These are phyloP conservation scores for Caradrina kadenii DNA, from an alignment of 2,888 invertebrate species.

Conservation along the genomic window DNA sequence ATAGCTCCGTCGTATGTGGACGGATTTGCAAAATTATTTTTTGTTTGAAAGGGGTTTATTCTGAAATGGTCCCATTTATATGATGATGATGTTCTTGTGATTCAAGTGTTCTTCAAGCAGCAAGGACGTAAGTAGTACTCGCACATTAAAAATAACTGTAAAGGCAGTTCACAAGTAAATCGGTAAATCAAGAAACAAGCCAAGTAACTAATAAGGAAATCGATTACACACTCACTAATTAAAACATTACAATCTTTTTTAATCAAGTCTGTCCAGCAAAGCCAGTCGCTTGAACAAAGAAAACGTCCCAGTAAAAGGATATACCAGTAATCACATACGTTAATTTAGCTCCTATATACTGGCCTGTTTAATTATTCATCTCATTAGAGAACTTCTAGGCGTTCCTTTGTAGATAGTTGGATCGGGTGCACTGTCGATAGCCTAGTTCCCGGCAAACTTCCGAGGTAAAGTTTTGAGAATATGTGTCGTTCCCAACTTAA, in stretches of 20 bases:
- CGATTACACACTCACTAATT: conserved; percentile 32
- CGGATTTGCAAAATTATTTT: too few species aligned
- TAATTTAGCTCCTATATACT: conserved; percentile 67
- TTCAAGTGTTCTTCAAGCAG: too few species aligned
- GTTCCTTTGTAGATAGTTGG: conserved; percentile 82
- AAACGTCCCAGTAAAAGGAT: conserved; percentile 45
- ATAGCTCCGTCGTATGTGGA: too few species aligned
- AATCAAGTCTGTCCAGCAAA: conserved; percentile 28
- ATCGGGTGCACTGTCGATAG: conserved; percentile 81
- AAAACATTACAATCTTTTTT: conserved; percentile 30
- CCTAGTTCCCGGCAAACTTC: conserved; percentile 80
- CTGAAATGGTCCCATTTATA: too few species aligned
- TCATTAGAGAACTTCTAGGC: conserved; percentile 86
- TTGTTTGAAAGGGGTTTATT: too few species aligned
- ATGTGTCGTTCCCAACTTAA: conserved; percentile 76
- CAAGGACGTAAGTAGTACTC: background rate
- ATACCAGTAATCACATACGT: conserved; percentile 55
- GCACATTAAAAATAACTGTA: background rate
- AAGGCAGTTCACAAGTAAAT: background rate
- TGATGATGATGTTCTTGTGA: too few species aligned
- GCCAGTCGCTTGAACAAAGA: conserved; percentile 31
- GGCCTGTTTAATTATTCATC: conserved; percentile 87
- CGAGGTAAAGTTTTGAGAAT: conserved; percentile 77
- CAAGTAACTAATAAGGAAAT: conserved; percentile 24
- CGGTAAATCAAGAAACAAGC: background rate